Percentiles rank a stretch among this genome's conserved stretches.
phyloP scores from a whole-genome alignment of 2,888 invertebrate genomes.

The Trisateles emortualis region DNA sequence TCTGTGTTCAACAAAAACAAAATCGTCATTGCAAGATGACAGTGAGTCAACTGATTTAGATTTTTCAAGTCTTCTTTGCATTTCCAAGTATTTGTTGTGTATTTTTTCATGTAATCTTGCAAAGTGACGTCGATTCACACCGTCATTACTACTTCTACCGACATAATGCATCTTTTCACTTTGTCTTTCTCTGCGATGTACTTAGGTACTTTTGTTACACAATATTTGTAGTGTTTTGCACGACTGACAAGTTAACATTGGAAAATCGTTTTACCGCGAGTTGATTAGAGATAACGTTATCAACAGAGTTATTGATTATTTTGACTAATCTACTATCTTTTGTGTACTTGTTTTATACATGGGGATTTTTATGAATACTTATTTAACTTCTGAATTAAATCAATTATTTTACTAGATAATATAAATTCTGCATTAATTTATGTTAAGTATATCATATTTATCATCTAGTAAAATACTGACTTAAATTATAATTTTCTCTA shows the following conservation, averaged over 20 bases:
- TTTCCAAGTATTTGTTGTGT: constrained; percentile 74
- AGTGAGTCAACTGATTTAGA: constrained; percentile 74
- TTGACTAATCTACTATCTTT: constrained; percentile 61
- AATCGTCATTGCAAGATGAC: constrained; percentile 58
- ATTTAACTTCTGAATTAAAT: too few species aligned
- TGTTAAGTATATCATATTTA: too few species aligned
- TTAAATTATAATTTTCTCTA: too few species aligned
- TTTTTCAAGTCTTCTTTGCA: constrained; percentile 75
- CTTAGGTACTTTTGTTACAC: constrained; percentile 4
- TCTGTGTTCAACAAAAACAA: constrained; percentile 51
- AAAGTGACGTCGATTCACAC: constrained; percentile 62
- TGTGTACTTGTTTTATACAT: constrained; percentile 37
- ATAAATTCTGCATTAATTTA: too few species aligned
- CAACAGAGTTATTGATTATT: constrained; percentile 72
- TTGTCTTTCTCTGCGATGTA: neutral
- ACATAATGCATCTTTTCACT: constrained; percentile 56
- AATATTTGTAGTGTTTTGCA: constrained; percentile 25
- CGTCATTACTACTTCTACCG: constrained; percentile 39
- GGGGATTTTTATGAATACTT: constrained; percentile 30
- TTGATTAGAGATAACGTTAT: constrained; percentile 63
- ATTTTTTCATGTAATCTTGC: constrained; percentile 70
- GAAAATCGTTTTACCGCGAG: constrained; percentile 42
- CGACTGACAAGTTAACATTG: constrained; percentile 49
- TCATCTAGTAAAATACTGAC: too few species aligned
- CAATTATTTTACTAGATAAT: too few species aligned